Conservation (phyloP, 2,113 vertebrate genomes). For the Callocephalon fimbriatum region DNA sequence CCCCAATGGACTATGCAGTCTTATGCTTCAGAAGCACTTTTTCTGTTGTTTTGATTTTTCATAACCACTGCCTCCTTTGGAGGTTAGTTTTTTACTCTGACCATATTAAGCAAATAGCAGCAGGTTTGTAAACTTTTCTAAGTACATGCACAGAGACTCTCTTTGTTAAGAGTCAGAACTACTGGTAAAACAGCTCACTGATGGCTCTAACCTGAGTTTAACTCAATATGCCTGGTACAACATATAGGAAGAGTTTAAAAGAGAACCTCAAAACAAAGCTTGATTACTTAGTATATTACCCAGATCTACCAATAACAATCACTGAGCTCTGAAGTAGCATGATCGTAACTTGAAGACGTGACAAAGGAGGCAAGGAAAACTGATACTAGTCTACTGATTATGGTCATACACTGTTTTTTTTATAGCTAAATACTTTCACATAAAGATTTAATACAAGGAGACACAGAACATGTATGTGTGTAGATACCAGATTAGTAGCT, state of each 20-base stretch:
- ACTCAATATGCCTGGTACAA: not conserved
- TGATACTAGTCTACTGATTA: not conserved
- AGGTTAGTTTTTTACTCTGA: not conserved
- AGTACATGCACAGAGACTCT: rapidly evolving
- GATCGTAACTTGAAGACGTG: not conserved
- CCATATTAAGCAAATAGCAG: not conserved
- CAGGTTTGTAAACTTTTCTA: not conserved
- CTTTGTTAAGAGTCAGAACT: not conserved
- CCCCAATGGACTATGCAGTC: not conserved
- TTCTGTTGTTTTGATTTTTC: not conserved
- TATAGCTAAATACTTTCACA: not conserved
- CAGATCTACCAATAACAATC: not conserved
- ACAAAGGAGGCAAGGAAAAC: not conserved
- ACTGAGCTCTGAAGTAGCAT: not conserved
- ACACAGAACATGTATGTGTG: not conserved
- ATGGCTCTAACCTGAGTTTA: not conserved
- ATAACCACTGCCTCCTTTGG: not conserved
- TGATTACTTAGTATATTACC: not conserved
- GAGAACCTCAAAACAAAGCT: not conserved
- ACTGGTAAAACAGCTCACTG: not conserved
- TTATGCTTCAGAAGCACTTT: not conserved
- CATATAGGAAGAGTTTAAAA: not conserved
- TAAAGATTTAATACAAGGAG: constrained; percentile 49
- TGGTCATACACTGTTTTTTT: not conserved
- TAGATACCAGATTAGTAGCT: constrained; percentile 18